Evolutionary conservation across 53 echinoderm and acorn worm genomes (phyloP), one percentile per base, ranked within the genome.

Genomic region (Stichopus horrens): DNA sequence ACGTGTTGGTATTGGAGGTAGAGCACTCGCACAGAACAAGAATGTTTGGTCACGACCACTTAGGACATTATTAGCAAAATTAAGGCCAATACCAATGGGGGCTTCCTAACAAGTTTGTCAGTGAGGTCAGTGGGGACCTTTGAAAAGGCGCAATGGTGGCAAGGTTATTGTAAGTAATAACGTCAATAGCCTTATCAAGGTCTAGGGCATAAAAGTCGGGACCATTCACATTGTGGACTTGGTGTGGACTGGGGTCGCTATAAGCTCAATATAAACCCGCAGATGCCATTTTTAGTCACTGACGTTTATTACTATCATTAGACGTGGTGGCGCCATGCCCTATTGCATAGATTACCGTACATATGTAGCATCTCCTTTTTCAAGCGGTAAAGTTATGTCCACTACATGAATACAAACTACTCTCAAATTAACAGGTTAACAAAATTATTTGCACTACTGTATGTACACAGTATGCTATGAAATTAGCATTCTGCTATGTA

Each of bases 201-300:
- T 96, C 93, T n/a, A 96, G 91, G 20, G 94, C 94, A 63, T 88
- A 92, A 60, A 93, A 94, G 58, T 90, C 84, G 10, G 90, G 85
- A 10, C 83, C 53, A 21, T 88, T 79, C 10, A 94, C 74, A 0
- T 54, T 11, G 14, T 73, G 86, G n/a, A 92, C 86, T 86, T 93
- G 92, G 88, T 91, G 87, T 4, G 23, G 52, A 11, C 91, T 76
- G 16, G 94, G 96, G 74, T 92, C n/a, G n/a, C n/a, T n/a, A n/a
- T n/a, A n/a, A n/a, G n/a, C n/a, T n/a, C n/a, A n/a, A n/a, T n/a
- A n/a, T n/a, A n/a, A n/a, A n/a, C n/a, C n/a, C n/a, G n/a, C n/a
- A n/a, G n/a, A n/a, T n/a, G n/a, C n/a, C n/a, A n/a, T n/a, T n/a
- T n/a, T n/a, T n/a, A n/a, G n/a, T n/a, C n/a, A n/a, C n/a, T n/a